Evolutionary conservation across 1,140 invertebrate genomes (phyloP).

Genomic region (Euwallacea fornicatus): DNA sequence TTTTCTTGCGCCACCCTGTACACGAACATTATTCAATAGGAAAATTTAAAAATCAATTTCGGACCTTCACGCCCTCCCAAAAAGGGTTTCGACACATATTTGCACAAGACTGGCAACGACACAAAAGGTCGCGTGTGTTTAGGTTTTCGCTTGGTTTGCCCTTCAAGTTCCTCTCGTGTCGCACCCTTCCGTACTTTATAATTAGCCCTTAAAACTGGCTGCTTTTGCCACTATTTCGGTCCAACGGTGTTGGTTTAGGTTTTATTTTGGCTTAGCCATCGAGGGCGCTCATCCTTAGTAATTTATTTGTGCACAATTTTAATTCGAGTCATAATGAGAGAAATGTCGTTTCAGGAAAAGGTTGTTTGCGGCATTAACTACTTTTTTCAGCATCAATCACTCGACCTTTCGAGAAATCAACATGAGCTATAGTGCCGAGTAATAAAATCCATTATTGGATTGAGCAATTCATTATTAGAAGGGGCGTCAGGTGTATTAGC

Average conservation of each 20-base stretch:
- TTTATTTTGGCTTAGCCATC: not conserved
- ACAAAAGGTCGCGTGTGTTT: not conserved
- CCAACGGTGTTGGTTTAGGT: not conserved
- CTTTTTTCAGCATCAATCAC: conserved; percentile 18
- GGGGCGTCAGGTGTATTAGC: conserved; percentile 22
- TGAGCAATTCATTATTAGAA: conserved; percentile 27
- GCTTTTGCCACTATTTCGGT: not conserved
- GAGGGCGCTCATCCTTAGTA: not conserved
- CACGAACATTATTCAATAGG: too few relatives aligned
- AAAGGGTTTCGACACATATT: not conserved
- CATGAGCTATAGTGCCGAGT: conserved; percentile 3
- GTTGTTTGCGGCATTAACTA: too few relatives aligned
- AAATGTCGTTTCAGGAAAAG: too few relatives aligned
- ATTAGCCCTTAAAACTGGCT: not conserved
- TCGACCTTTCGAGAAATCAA: conserved; percentile 10
- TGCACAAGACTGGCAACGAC: not conserved
- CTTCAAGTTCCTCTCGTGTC: not conserved
- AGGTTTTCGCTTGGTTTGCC: conserved; percentile 1
- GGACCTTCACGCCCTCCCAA: not conserved
- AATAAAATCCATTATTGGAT: conserved; percentile 31
- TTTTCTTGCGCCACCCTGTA: too few relatives aligned
- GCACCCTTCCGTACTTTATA: not conserved
- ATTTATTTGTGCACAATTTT: not conserved
- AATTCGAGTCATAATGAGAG: too few relatives aligned
- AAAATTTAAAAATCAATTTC: too few relatives aligned